Percentiles rank a stretch among this genome's conserved stretches.
Evolutionary conservation across 2,888 invertebrate species (phyloP).

Genomic region (Pollenia labialis): DNA sequence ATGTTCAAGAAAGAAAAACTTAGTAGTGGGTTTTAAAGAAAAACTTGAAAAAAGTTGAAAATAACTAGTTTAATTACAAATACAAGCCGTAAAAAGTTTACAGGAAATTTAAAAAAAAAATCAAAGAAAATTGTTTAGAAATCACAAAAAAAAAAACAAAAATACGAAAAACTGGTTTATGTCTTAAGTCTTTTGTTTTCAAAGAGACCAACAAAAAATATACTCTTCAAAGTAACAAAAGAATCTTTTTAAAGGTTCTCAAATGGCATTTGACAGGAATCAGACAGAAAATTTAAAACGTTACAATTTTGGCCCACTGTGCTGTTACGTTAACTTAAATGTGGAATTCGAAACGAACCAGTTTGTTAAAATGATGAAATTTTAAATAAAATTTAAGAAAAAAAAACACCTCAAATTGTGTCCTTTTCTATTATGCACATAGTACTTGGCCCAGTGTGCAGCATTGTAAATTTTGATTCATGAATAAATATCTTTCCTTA

Average conservation of each 20-base stretch:
- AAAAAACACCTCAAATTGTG: too few species aligned
- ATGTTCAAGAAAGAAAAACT: conserved; percentile 21
- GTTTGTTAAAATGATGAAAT: too few species aligned
- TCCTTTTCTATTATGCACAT: too few species aligned
- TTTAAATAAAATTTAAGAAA: too few species aligned
- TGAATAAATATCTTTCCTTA: too few species aligned
- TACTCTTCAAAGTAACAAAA: not conserved
- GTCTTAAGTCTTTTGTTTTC: conserved; percentile 43
- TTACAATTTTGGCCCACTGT: too few species aligned
- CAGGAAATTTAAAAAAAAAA: conserved; percentile 26
- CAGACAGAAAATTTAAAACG: too few species aligned
- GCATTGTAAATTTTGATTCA: too few species aligned
- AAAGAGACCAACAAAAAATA: not conserved
- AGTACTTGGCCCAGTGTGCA: too few species aligned
- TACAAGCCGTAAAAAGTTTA: too few species aligned
- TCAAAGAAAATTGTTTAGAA: conserved; percentile 40
- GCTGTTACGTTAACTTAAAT: too few species aligned
- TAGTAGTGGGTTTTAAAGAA: conserved; percentile 7
- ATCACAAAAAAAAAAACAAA: conserved; percentile 8
- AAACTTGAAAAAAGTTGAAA: not conserved
- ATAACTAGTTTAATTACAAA: conserved; percentile 40
- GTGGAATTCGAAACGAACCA: too few species aligned
- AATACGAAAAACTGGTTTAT: conserved; percentile 39
- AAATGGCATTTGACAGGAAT: not conserved
- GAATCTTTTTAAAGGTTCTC: not conserved